Base-by-base conservation (phyloP, 2,113 vertebrate species). In the Lepus europaeus region DNA sequence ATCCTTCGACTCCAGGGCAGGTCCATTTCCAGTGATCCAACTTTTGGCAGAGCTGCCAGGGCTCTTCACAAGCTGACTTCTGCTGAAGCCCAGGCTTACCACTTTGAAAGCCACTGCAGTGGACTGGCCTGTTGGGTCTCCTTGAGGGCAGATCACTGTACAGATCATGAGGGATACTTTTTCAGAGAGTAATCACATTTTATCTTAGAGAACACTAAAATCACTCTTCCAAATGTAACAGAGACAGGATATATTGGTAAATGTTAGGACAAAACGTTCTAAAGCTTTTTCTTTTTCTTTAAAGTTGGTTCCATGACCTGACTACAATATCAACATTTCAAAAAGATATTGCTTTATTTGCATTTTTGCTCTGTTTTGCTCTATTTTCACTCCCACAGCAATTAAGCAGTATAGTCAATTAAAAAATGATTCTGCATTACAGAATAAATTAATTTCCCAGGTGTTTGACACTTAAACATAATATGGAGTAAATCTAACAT, bases 311-410 rank as follows among this genome's bases (percentile, higher is more conserved):
- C 51, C 27, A 66, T 81, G 49, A 72, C 25, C 25, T 79, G 39
- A 80, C 25, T 25, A 87, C 64, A 87, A 29, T 33, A 88, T 93
- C 13, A 68, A 64, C 3, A 68, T 82, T 72, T 70, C 76, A 82
- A 76, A 92, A 59, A 94, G 25, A 31, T 70, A 53, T 1, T 80
- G 22, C 86, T 89, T 92, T 19, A 77, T 90, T 93, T 95, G 25
- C 51, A 56, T 77, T 80, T 68, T 90, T 89, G 22, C 59, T 76
- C 25, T 20, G 64, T 74, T 53, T 76, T 87, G 5, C 51, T 39
- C 53, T 70, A 31, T 80, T 90, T 92, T 90, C 8, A 89, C 87
- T 84, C 10, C 39, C 17, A 66, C 14, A 53, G 29, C 23, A 92
- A 64, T 89, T 86, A 82, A 90, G n/a, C 19, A 89, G 19, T 8